These are phyloP conservation scores for Pteronura brasiliensis DNA, from an alignment of 2,113 vertebrate species.

Conservation along the genomic window DNA sequence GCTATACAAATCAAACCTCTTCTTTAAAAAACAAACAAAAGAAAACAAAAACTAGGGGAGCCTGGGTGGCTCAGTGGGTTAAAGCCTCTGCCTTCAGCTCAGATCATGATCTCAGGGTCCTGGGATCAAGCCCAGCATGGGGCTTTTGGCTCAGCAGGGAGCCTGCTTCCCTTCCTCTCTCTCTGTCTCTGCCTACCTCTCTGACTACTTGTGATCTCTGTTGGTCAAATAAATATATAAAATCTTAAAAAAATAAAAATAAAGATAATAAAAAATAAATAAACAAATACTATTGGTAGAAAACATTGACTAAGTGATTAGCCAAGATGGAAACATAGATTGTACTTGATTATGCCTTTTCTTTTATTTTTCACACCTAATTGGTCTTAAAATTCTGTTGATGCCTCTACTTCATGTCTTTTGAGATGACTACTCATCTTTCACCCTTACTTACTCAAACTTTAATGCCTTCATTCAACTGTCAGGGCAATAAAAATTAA, in stretches of 20 bases:
- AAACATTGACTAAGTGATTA: neutral
- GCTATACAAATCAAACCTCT: neutral
- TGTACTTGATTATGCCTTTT: neutral
- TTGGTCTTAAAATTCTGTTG: neutral
- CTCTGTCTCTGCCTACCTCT: too few relatives aligned
- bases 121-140: too few relatives aligned
- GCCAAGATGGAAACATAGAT: neutral
- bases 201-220: too few relatives aligned
- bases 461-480: neutral
- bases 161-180: too few relatives aligned
- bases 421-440: neutral
- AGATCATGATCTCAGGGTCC: too few relatives aligned
- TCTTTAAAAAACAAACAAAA: too few relatives aligned
- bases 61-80: too few relatives aligned
- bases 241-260: neutral
- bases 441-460: neutral
- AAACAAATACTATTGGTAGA: neutral
- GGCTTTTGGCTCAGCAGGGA: too few relatives aligned
- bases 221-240: too few relatives aligned
- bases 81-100: too few relatives aligned
- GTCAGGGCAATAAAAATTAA: neutral
- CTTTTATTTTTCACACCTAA: neutral
- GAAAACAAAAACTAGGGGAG: too few relatives aligned
- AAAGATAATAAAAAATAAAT: neutral
- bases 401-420: neutral